phyloP scores from a whole-genome alignment of 2,888 invertebrate species.

The Spisula solida region DNA sequence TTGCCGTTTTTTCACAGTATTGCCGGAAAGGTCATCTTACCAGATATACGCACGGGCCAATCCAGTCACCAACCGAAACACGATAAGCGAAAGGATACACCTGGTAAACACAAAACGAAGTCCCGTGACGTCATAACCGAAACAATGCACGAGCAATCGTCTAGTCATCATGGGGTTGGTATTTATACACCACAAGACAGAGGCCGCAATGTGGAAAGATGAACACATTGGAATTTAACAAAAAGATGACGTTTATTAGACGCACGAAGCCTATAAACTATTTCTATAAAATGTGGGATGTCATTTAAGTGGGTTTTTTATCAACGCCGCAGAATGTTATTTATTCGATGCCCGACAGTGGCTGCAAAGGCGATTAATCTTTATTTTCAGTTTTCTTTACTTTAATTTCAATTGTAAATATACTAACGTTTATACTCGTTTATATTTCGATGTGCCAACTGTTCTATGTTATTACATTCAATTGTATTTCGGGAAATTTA shows the following conservation, averaged over 20 bases:
- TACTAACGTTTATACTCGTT: no score
- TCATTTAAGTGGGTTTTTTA: no score
- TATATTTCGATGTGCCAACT: no score
- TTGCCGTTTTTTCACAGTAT: neutral
- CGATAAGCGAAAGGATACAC: neutral
- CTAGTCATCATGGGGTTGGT: neutral
- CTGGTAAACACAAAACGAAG: neutral
- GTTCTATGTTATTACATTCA: no score
- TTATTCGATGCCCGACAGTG: no score
- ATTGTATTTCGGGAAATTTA: no score
- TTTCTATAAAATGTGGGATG: no score
- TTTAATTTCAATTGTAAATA: no score
- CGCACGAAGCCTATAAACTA: neutral
- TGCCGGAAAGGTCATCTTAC: neutral
- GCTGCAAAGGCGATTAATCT: no score
- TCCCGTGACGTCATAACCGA: neutral
- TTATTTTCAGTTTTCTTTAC: no score
- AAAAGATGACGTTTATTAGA: neutral
- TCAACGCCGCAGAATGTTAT: no score
- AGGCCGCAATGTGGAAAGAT: neutral
- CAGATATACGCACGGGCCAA: neutral
- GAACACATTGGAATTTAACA: neutral
- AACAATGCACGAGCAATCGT: neutral
- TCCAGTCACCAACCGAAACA: neutral
- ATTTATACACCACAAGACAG: slow-evolving; percentile 18